Conservation (phyloP, 2,888 invertebrate genomes). For the Callyntrura guangdongensis region DNA sequence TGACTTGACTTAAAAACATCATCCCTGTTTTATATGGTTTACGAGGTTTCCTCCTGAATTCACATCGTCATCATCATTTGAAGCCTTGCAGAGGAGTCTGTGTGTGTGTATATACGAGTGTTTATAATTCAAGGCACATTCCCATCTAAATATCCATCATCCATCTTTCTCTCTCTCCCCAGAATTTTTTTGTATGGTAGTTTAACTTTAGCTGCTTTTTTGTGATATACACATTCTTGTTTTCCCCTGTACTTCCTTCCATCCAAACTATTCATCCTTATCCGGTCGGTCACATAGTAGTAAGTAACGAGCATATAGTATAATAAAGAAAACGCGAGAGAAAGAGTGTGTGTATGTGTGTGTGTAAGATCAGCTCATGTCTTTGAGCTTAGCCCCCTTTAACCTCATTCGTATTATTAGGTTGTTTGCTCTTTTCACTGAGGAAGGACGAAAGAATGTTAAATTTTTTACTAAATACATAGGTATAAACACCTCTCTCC, state of each 20-base stretch:
- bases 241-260: constrained; percentile 43
- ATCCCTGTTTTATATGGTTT: constrained; percentile 61
- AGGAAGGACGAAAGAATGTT: constrained; percentile 26
- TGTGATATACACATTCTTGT: constrained; percentile 37
- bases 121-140: constrained; percentile 79
- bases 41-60: constrained; percentile 61
- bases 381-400: constrained; percentile 38
- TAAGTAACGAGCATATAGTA: constrained; percentile 38
- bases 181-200: constrained; percentile 39
- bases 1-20: constrained; percentile 48
- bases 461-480: constrained; percentile 24
- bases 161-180: constrained; percentile 67
- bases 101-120: constrained; percentile 21
- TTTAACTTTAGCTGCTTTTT: constrained; percentile 17
- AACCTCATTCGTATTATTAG: constrained; percentile 27
- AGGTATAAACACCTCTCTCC: no score
- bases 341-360: neutral
- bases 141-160: constrained; percentile 79
- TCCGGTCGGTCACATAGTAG: constrained; percentile 60
- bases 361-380: neutral
- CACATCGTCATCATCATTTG: constrained; percentile 50
- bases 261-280: constrained; percentile 51
- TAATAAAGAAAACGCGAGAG: neutral
- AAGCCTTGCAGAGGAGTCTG: constrained; percentile 3
- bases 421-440: constrained; percentile 22